A percentile compares a stretch with the other conserved stretches of the same genome.
phyloP scores from a whole-genome alignment of 2,797 vertebrate genomes.

The Eulemur coronatus region DNA sequence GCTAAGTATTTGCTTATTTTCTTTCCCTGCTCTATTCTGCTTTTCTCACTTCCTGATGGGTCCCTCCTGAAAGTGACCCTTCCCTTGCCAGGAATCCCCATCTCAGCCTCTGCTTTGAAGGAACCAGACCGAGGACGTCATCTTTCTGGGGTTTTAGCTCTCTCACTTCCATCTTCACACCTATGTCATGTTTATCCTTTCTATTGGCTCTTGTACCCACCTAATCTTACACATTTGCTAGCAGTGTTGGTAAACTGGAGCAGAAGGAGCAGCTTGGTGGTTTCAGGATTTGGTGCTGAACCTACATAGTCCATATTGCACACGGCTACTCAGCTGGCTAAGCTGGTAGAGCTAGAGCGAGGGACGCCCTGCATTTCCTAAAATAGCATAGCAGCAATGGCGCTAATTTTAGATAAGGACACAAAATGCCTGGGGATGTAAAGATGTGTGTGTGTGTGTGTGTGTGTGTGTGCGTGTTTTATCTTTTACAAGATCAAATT shows the following conservation, averaged over 20 bases:
- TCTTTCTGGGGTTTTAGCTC: background rate
- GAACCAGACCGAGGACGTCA: background rate
- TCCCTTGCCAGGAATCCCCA: background rate
- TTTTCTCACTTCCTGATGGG: background rate
- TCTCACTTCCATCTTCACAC: background rate
- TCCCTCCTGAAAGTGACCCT: background rate
- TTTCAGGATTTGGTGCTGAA: background rate
- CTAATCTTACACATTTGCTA: background rate
- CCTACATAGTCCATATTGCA: background rate
- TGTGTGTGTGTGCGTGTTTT: background rate
- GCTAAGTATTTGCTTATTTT: background rate
- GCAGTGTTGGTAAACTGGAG: background rate
- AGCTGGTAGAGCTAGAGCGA: background rate
- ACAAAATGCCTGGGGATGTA: slow-evolving; percentile 25
- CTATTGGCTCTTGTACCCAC: background rate
- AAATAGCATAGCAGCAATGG: slow-evolving; percentile 7
- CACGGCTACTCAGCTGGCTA: background rate
- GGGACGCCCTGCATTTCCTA: background rate
- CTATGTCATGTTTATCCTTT: background rate
- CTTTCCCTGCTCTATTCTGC: background rate
- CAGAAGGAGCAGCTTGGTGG: background rate
- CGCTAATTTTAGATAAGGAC: slow-evolving; percentile 52
- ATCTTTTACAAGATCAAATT: background rate
- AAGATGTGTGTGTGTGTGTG: background rate
- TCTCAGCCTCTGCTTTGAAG: background rate